phyloP scores from a whole-genome alignment of 2,797 vertebrate species.

The Avahi laniger region DNA sequence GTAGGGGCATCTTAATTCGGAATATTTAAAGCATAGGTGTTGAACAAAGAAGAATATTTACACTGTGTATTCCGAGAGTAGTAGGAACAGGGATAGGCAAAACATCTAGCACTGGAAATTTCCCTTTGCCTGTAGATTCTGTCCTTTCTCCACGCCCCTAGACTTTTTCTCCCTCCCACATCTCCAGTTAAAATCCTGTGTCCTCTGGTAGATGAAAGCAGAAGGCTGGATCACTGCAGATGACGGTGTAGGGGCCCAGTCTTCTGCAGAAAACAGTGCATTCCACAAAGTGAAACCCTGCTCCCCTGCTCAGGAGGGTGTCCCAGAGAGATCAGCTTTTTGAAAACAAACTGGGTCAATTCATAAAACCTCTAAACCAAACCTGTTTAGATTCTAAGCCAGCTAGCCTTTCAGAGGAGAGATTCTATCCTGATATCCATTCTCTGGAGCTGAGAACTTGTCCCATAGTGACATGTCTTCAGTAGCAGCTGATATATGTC shows the following conservation, averaged over 20 bases:
- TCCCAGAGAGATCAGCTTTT: not conserved
- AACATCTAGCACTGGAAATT: constrained; percentile 13
- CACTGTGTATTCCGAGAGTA: constrained; percentile 60
- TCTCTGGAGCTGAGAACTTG: not conserved
- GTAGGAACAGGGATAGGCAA: not conserved
- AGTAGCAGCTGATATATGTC: constrained; percentile 39
- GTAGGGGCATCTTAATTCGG: constrained; percentile 58
- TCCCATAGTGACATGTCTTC: not conserved
- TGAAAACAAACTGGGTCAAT: constrained; percentile 27
- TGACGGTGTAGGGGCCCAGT: constrained; percentile 14
- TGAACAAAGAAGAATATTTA: constrained; percentile 76
- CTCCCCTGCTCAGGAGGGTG: not conserved
- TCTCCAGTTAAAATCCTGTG: constrained; percentile 56
- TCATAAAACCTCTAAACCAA: constrained; percentile 1
- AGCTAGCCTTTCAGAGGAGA: not conserved
- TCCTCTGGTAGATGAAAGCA: constrained; percentile 70
- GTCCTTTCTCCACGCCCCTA: not conserved
- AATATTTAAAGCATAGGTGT: constrained; percentile 74
- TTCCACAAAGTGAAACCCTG: not conserved
- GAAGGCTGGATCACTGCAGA: constrained; percentile 56
- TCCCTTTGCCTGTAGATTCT: not conserved
- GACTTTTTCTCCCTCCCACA: not conserved
- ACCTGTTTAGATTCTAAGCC: not conserved
- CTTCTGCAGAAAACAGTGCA: constrained; percentile 30
- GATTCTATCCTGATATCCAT: not conserved